Base-by-base conservation (phyloP, 2,888 invertebrate species). In the Eupithecia pulchellata region DNA sequence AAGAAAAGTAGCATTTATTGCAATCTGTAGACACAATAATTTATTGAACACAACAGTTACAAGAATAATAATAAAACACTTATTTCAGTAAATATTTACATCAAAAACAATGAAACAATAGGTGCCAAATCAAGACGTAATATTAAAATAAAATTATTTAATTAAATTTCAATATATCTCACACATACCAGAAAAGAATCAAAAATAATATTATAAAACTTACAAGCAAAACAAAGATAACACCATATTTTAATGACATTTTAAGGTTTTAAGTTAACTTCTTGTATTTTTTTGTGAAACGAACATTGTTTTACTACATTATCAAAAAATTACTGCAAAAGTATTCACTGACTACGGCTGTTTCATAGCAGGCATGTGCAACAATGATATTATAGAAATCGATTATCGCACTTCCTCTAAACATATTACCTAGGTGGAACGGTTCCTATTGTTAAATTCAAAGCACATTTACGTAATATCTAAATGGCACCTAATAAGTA, bases 1-100 rank as follows among this genome's bases (percentile, higher is more conserved):
- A 82, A 91, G 71, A 77, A 93, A 86, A 75, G 90, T 90, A 76
- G 86, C 84, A 80, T 87, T 83, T 77, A 85, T 82, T 80, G 84
- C 86, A 82, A 91, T 90, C 92, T 93, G 92, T 82, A 58, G 75
- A 73, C 55, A 73, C 42, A 36, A 62, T 61, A 66, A 62, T 30
- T 52, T 47, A 60, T 62, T 11, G 11, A 11, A 25, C 52, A 52
- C 25, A 52, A 20, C 20, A 20, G 20, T 47, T 47, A 47, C 11
- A 1, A 42, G 39, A 1, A 3, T 36, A 39, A n/a, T n/a, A n/a
- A n/a, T n/a, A n/a, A n/a, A n/a, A n/a, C n/a, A n/a, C n/a, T n/a
- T n/a, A n/a, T n/a, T n/a, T n/a, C n/a, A n/a, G n/a, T n/a, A n/a
- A n/a, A n/a, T n/a, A n/a, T n/a, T n/a, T n/a, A n/a, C n/a, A n/a